These are phyloP conservation scores for Corapipo altera DNA, from an alignment of 2,113 vertebrate species.

Conservation along the genomic window DNA sequence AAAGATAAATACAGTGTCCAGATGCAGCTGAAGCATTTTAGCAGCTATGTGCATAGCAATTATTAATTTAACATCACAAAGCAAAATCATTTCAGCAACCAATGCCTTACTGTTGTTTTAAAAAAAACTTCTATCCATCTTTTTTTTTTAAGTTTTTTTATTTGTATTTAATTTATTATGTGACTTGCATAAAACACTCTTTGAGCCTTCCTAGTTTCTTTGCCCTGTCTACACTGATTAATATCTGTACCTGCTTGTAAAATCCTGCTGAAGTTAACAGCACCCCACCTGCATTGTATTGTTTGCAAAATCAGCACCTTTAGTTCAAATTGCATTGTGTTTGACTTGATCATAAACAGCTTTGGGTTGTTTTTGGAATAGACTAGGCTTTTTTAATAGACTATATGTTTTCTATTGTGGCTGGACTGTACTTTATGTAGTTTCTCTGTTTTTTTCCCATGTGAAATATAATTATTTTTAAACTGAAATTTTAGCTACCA, in stretches of 20 bases:
- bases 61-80: not conserved
- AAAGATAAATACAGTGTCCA: not conserved
- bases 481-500: not conserved
- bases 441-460: not conserved
- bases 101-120: not conserved
- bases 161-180: not conserved
- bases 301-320: not conserved
- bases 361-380: rapidly evolving
- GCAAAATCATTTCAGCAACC: not conserved
- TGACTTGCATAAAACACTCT: not conserved
- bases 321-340: not conserved
- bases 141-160: not conserved
- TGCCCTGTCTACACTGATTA: not conserved
- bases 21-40: not conserved
- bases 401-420: not conserved
- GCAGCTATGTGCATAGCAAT: not conserved
- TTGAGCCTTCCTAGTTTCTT: not conserved
- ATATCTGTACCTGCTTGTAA: not conserved
- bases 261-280: not conserved
- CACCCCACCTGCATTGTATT: not conserved
- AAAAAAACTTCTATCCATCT: not conserved
- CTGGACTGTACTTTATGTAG: not conserved
- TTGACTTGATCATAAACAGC: not conserved
- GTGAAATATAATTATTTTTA: not conserved
- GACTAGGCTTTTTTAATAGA: rapidly evolving